Evolutionary conservation across 2,888 invertebrate species (phyloP), one percentile per base, ranked within the genome.

Genomic region (Parapristionchus giblindavisi): DNA sequence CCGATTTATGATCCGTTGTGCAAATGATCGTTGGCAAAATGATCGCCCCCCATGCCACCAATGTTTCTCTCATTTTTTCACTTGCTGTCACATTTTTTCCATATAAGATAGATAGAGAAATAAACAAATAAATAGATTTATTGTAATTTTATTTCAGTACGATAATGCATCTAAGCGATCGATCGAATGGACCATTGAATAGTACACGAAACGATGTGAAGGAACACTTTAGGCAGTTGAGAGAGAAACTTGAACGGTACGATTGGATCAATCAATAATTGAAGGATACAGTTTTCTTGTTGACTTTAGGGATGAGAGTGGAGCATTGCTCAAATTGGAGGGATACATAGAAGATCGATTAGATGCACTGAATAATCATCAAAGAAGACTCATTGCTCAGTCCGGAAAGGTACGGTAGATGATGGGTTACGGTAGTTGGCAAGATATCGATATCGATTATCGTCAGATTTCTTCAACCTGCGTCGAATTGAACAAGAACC

Each of bases 321-420:
- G 90, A 3, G 91, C 91, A 0, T 87, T 90, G 76, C 89, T 89
- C 5, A 90, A 90, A n/a, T 90, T 91, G 8, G 91, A 91, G 78
- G 90, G 91, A 1, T 91, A 91, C 80, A 89, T 91, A 8, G 85
- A 90, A 52, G 91, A 91, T 77, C 89, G 91, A 80, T 84, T 91
- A 48, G 90, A 90, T 79, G 89, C 90, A 76, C 82, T 91, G 29
- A 87, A 90, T 77, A 90, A 91, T 79, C 90, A 91, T 66, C 91
- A 91, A 81, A 91, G 91, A 79, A 91, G 91, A 81, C 88, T 91
- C 81, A 89, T 89, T 1, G 88, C 89, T 5, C 89, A 91, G 29
- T 85, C 91, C 60, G 90, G 91, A 3, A 88, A 90, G 88, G 89
- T 90, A n/a, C 24, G 34, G 27, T 34, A 48, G 52, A 6, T 14